phyloP scores from a whole-genome alignment of 2,113 vertebrate genomes.

The Hylia prasina region DNA sequence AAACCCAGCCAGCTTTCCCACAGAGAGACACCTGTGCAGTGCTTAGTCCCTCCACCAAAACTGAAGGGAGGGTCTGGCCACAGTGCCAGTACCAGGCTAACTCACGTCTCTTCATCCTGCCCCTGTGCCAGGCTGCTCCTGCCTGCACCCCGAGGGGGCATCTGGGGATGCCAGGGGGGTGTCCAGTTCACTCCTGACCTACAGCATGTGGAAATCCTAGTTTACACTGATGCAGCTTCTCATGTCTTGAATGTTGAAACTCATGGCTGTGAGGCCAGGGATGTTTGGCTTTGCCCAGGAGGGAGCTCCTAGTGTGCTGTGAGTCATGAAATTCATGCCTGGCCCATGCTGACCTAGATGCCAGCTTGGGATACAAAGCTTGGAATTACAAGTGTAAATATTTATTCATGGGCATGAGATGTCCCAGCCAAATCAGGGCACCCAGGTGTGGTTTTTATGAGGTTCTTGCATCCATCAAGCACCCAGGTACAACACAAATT shows the following conservation, averaged over 20 bases:
- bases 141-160: accelerated
- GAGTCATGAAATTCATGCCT: neutral
- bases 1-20: neutral
- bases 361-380: neutral
- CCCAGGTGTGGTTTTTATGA: accelerated
- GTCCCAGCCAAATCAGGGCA: neutral
- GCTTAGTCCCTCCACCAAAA: neutral
- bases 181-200: neutral
- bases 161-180: neutral
- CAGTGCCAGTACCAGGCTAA: accelerated
- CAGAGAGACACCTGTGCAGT: accelerated
- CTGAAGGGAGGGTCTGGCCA: neutral
- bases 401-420: accelerated
- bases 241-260: accelerated
- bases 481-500: accelerated
- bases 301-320: accelerated
- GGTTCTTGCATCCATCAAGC: neutral
- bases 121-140: neutral
- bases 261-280: accelerated
- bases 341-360: accelerated
- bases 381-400: neutral
- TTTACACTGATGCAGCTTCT: neutral
- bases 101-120: accelerated
- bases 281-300: neutral
- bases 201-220: accelerated